Evolutionary conservation across 2,888 invertebrate species (phyloP).

Genomic region (Cephus runcator): DNA sequence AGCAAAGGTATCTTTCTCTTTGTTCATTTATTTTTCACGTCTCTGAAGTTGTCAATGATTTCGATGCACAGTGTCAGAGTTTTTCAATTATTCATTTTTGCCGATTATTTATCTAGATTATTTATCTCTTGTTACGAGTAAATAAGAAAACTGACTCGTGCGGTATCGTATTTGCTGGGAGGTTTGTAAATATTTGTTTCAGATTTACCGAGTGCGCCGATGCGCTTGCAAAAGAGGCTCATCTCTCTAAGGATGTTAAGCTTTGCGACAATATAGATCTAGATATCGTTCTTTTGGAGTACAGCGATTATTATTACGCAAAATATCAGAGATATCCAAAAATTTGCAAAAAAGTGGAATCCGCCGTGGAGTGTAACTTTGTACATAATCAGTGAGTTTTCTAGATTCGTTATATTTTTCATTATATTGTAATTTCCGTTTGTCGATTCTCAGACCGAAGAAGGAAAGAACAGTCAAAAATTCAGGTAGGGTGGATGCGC

Average conservation of each 20-base stretch:
- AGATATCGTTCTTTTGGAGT: slow-evolving; percentile 88
- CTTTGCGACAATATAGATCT: slow-evolving; percentile 94
- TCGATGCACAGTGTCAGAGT: too few relatives aligned
- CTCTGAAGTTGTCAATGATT: too few relatives aligned
- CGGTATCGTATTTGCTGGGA: too few relatives aligned
- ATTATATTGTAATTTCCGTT: background rate
- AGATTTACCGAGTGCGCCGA: slow-evolving; percentile 74
- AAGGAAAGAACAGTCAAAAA: slow-evolving; percentile 25
- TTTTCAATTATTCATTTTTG: background rate
- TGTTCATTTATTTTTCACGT: too few relatives aligned
- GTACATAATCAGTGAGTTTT: slow-evolving; percentile 27
- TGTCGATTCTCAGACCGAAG: background rate
- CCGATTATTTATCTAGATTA: too few relatives aligned
- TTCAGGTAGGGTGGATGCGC: slow-evolving; percentile 19
- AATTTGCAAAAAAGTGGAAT: slow-evolving; percentile 74
- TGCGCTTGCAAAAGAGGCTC: slow-evolving; percentile 77
- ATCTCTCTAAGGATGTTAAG: slow-evolving; percentile 74
- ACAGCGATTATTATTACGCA: slow-evolving; percentile 85
- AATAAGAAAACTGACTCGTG: too few relatives aligned
- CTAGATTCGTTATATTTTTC: background rate
- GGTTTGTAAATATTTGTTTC: slow-evolving; percentile 19
- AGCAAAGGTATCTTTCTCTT: slow-evolving; percentile 68
- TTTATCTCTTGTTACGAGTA: too few relatives aligned
- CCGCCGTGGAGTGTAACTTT: slow-evolving; percentile 6
- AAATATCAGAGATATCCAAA: slow-evolving; percentile 89